These are phyloP conservation scores for Rattus norvegicus DNA, from an alignment of 2,113 vertebrate genomes.

Conservation along the genomic window GRCr8 NC_086027.1:116435001-116435500, in stretches of 20 bases:
- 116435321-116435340: no score
- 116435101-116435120: background rate
- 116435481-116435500: no score
- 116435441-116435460: no score
- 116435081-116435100: background rate
- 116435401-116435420: no score
- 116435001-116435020: background rate
- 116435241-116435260: background rate
- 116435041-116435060: background rate
- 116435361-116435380: no score
- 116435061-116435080: background rate
- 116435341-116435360: no score
- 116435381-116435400: no score
- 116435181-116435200: background rate
- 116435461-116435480: no score
- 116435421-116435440: no score
- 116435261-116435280: background rate
- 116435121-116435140: background rate
- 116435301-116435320: no score
- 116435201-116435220: background rate
- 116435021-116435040: background rate
- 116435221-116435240: background rate
- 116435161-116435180: background rate
- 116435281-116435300: no score
- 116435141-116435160: background rate